These are phyloP conservation scores for Deilephila elpenor DNA, from an alignment of 2,888 invertebrate genomes.

Conservation along the genomic window DNA sequence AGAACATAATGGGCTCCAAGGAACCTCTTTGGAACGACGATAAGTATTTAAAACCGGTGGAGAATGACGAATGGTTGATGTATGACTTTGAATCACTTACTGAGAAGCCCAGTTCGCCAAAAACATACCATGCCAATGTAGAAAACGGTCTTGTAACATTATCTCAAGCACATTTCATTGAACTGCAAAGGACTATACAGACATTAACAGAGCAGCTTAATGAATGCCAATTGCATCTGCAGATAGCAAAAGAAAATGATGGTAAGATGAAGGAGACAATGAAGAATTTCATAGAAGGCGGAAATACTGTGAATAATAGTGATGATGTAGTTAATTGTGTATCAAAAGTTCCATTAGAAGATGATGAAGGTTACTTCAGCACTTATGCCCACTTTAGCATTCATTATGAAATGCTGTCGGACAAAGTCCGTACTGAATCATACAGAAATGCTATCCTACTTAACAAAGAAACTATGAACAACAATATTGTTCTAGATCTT, in stretches of 20 bases:
- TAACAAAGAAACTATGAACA: constrained; percentile 88
- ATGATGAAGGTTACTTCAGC: constrained; percentile 91
- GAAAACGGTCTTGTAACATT: constrained; percentile 86
- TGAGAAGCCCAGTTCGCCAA: constrained; percentile 69
- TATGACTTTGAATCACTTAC: constrained; percentile 87
- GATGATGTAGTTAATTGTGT: constrained; percentile 65
- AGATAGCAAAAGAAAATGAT: constrained; percentile 86
- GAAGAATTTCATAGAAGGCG: constrained; percentile 81
- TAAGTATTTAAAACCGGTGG: constrained; percentile 90
- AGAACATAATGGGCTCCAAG: constrained; percentile 81
- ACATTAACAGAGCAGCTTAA: constrained; percentile 83
- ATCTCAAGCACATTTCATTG: constrained; percentile 85
- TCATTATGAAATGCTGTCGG: constrained; percentile 97
- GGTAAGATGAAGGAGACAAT: constrained; percentile 85
- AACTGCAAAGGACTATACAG: constrained; percentile 85
- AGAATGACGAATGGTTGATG: constrained; percentile 93
- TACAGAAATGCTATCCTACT: constrained; percentile 93
- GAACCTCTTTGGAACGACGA: constrained; percentile 89
- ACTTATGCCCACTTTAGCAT: constrained; percentile 96
- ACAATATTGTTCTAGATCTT: constrained; percentile 95
- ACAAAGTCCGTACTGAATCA: constrained; percentile 93
- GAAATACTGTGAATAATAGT: constrained; percentile 46
- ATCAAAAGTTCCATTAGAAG: constrained; percentile 82
- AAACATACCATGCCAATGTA: constrained; percentile 84
- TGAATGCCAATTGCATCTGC: constrained; percentile 84